Percentiles rank a stretch among this genome's conserved stretches.
These are phyloP conservation scores for Xerus inauris DNA, from an alignment of 2,113 vertebrate species.

Conservation along the genomic window DNA sequence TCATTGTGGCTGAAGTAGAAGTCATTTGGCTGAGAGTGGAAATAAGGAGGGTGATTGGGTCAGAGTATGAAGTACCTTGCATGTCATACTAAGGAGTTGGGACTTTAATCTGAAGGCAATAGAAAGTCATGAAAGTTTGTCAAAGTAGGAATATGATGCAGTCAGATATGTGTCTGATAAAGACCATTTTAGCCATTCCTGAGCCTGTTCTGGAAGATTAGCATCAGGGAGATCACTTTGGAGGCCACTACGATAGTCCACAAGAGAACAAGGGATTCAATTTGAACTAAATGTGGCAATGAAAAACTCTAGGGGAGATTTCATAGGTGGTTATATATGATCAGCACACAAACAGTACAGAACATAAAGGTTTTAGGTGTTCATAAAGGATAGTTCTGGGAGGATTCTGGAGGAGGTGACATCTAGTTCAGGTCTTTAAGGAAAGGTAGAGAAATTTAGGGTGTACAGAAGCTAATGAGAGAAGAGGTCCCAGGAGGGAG, in stretches of 20 bases:
- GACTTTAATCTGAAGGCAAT: constrained; percentile 44
- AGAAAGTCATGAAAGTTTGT: constrained; percentile 27
- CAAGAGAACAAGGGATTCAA: not conserved
- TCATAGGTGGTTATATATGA: not conserved
- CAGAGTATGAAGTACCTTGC: constrained; percentile 26
- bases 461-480: not conserved
- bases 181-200: not conserved
- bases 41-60: not conserved
- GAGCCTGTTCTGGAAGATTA: constrained; percentile 20
- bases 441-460: not conserved
- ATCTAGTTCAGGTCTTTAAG: constrained; percentile 21
- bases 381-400: not conserved
- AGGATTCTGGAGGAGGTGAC: constrained; percentile 12
- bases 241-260: not conserved
- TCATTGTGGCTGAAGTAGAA: not conserved
- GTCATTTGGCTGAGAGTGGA: not conserved
- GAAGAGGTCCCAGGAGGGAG: not conserved
- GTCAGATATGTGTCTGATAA: not conserved
- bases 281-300: not conserved
- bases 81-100: constrained; percentile 30
- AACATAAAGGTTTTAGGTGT: not conserved
- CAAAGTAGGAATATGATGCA: not conserved
- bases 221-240: not conserved
- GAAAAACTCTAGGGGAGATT: constrained; percentile 42
- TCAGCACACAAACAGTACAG: not conserved